Evolutionary conservation across 2,797 vertebrate species (phyloP).

Genomic region (Bradypodion ventrale): DNA sequence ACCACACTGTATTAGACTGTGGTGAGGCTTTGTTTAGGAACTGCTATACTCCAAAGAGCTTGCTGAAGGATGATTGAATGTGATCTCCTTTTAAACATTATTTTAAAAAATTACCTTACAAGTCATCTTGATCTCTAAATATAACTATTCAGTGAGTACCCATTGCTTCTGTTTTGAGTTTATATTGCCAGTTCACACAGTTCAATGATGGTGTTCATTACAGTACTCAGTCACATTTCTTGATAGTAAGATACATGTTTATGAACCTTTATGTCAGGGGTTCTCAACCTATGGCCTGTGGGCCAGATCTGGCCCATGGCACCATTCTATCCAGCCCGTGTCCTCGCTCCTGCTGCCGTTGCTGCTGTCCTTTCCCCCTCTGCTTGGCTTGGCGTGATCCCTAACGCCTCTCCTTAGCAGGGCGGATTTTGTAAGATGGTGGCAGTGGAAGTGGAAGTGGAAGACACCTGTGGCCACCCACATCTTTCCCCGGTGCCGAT

Average conservation of each 20-base stretch:
- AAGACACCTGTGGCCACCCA: too few relatives aligned
- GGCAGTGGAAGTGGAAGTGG: too few relatives aligned
- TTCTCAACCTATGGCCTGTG: too few relatives aligned
- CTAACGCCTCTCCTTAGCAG: too few relatives aligned
- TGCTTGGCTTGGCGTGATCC: too few relatives aligned
- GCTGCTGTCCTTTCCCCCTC: too few relatives aligned
- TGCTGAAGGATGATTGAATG: background rate
- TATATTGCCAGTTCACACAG: background rate
- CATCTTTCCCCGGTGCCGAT: too few relatives aligned
- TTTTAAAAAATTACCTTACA: background rate
- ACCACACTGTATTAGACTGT: too few relatives aligned
- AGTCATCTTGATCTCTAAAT: background rate
- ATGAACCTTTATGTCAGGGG: background rate
- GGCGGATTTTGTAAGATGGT: too few relatives aligned
- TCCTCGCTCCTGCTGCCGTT: too few relatives aligned
- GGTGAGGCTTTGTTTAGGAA: background rate
- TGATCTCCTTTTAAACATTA: background rate
- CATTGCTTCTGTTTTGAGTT: background rate
- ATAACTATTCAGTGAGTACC: background rate
- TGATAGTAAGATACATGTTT: background rate
- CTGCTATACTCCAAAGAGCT: background rate
- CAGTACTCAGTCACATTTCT: background rate
- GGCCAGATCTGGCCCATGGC: too few relatives aligned
- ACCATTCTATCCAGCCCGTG: too few relatives aligned
- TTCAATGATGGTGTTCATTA: background rate